A percentile compares a stretch with the other conserved stretches of the same genome.
Evolutionary conservation across 2,113 vertebrate genomes (phyloP).

Genomic region (Mystacornis crossleyi): DNA sequence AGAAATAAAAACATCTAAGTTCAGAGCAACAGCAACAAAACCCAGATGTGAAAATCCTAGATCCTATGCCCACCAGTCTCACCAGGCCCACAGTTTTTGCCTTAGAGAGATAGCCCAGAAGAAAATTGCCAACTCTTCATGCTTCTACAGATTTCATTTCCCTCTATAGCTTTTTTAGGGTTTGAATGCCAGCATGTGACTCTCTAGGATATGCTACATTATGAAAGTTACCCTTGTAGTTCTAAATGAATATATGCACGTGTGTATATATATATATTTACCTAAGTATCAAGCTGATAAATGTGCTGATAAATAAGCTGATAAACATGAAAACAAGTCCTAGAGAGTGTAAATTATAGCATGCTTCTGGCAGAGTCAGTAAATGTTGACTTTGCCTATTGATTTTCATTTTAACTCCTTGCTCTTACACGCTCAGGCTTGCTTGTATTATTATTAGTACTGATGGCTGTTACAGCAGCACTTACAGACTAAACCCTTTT

Average conservation of each 20-base stretch:
- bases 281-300: not conserved
- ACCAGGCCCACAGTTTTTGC: not conserved
- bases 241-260: not conserved
- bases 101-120: not conserved
- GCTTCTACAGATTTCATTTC: not conserved
- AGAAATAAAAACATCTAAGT: not conserved
- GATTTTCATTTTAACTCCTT: not conserved
- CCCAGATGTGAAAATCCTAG: not conserved
- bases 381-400: not conserved
- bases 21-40: not conserved
- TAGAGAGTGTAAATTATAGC: not conserved
- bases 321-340: not conserved
- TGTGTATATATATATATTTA: not conserved
- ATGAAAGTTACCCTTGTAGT: not conserved
- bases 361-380: not conserved
- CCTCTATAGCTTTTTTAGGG: not conserved
- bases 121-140: not conserved
- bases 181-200: not conserved
- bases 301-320: not conserved
- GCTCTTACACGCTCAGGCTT: not conserved
- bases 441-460: not conserved
- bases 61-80: not conserved
- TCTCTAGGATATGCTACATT: not conserved
- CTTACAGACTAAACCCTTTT: not conserved
- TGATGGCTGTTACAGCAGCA: not conserved